Base-by-base conservation (phyloP, 2,888 invertebrate species). In the Norana najaformis region DNA sequence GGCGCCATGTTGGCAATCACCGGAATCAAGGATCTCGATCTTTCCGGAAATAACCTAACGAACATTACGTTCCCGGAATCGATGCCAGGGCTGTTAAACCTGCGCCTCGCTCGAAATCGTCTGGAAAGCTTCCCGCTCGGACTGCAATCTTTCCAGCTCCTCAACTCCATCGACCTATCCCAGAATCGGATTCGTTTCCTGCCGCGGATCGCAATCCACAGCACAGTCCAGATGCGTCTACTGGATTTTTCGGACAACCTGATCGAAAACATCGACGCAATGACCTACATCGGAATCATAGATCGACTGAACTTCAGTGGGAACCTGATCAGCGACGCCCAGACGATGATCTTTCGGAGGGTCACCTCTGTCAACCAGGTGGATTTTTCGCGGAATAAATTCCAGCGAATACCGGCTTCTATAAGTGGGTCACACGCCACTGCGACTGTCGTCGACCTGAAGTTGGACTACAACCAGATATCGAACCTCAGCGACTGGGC, bases 301-400 rank as follows among this genome's bases (percentile, higher is more conserved):
- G 85, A 85, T 35, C 4, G 85, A 36, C 85, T 85, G 85, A 85
- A 85, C 37, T 85, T 85, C 85, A 85, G 85, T 35, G 85, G 85
- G 1, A 85, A 85, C 37, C 36, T 13, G 13, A 4, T 85, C 1
- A 37, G 20, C 35, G 85, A 85, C 85, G 85, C 35, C 23, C 85
- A 37, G 23, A 85, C 85, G 18, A 8, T 37, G 36, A 85, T 85
- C 35, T 85, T 85, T 35, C 36, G 20, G 6, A 85, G 37, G 30
- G 85, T 85, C 5, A 85, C 85, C 23, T 85, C 85, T 3, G 85
- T 18, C 35, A 85, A 85, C 85, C 36, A 36, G 34, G 85, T 85
- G 2, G 85, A 85, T 85, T 85, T 85, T 35, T 36, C 36, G 13
- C 8, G 14, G 20, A 85, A 85, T 36, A 6, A 18, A 85, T 85